Evolutionary conservation across 2,797 vertebrate species (phyloP).

Genomic region (Potorous gilbertii): DNA sequence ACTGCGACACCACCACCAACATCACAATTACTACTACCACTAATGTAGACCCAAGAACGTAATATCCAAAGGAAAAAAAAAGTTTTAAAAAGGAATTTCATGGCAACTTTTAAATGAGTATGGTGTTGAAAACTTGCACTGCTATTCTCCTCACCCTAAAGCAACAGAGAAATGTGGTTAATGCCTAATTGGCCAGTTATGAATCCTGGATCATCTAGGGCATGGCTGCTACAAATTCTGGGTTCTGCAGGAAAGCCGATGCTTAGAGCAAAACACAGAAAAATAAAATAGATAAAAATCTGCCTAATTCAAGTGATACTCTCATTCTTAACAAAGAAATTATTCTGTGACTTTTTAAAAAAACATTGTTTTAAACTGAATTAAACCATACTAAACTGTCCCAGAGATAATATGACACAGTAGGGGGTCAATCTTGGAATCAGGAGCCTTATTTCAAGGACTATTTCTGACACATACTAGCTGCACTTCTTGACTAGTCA

Average conservation of each 20-base stretch:
- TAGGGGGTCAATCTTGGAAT: no score
- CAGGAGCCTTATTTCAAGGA: neutral
- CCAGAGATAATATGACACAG: neutral
- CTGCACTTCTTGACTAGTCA: neutral
- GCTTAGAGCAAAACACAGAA: neutral
- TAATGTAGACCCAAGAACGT: neutral
- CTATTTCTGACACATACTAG: neutral
- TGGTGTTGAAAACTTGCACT: neutral
- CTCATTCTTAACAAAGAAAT: neutral
- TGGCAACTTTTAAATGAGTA: constrained; percentile 18
- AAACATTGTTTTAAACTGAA: neutral
- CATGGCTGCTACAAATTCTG: neutral
- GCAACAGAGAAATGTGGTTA: neutral
- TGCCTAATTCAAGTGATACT: neutral
- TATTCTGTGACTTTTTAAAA: neutral
- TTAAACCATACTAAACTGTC: neutral
- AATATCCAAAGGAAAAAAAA: neutral
- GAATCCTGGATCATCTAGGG: neutral
- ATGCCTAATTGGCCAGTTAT: constrained; percentile 18
- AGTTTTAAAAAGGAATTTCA: constrained; percentile 34
- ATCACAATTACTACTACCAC: no score
- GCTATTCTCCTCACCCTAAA: constrained; percentile 22
- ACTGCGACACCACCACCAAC: no score
- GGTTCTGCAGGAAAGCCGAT: neutral
- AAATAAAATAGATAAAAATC: neutral